These are phyloP conservation scores for Gymnoscopelus braueri DNA, from an alignment of 2,797 vertebrate species.

Conservation along the genomic window DNA sequence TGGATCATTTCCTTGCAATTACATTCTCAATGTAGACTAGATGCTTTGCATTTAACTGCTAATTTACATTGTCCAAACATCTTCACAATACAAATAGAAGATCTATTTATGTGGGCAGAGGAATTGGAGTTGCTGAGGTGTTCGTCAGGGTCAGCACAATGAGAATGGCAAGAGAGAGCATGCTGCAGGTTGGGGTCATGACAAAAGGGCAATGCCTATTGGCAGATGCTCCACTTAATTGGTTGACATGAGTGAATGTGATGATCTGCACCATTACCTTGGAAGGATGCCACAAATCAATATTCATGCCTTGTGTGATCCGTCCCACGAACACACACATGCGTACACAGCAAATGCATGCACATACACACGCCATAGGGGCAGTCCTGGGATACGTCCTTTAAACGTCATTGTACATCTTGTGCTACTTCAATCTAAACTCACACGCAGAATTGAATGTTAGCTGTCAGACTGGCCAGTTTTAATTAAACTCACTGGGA, in stretches of 20 bases:
- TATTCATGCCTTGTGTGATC: background rate
- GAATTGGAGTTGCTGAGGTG: no score
- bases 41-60: no score
- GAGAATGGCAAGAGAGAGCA: background rate
- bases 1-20: no score
- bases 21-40: no score
- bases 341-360: background rate
- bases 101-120: no score
- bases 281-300: background rate
- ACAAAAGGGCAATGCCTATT: constrained; percentile 15
- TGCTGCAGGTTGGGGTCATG: background rate
- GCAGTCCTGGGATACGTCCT: background rate
- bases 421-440: background rate
- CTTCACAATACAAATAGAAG: no score
- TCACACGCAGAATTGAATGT: background rate
- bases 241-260: constrained; percentile 15
- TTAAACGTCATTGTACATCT: background rate
- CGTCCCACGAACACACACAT: background rate
- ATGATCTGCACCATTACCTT: constrained; percentile 5
- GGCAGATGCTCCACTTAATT: constrained; percentile 8
- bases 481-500: constrained; percentile 2
- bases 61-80: no score
- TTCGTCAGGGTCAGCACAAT: no score
- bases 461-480: background rate
- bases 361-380: background rate